phyloP scores from a whole-genome alignment of 1,140 invertebrate species.

The Cotesia glomerata region DNA sequence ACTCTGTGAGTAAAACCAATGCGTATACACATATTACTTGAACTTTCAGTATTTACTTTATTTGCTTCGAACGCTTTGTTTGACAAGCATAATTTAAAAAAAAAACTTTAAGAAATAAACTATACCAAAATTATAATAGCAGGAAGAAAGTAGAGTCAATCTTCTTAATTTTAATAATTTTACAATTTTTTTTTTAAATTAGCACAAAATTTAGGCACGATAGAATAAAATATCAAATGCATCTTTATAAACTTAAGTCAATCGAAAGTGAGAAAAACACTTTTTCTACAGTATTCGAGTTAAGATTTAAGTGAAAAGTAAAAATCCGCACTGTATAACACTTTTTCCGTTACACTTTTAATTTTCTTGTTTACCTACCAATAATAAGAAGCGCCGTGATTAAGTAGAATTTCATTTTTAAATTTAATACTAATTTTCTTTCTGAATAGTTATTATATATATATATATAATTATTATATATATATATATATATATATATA shows the following conservation, averaged over 20 bases:
- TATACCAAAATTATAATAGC: not conserved
- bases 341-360: constrained; percentile 18
- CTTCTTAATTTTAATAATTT: not conserved
- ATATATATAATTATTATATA: not conserved
- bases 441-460: constrained; percentile 17
- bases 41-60: constrained; percentile 16
- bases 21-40: not conserved
- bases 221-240: not conserved
- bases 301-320: not conserved
- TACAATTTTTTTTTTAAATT: too few species aligned
- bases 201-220: not conserved
- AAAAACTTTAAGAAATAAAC: not conserved
- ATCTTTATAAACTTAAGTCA: too few species aligned
- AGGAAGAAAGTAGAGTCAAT: not conserved
- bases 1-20: constrained; percentile 3
- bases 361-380: constrained; percentile 54
- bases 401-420: constrained; percentile 57
- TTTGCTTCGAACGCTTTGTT: not conserved
- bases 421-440: constrained; percentile 29
- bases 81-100: not conserved
- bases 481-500: too few species aligned
- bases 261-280: not conserved
- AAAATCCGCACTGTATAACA: constrained; percentile 23
- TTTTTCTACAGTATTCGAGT: not conserved
- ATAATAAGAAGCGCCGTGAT: constrained; percentile 59